Base-by-base conservation (phyloP, 2,113 vertebrate genomes). In the Coryphaenoides rupestris region DNA sequence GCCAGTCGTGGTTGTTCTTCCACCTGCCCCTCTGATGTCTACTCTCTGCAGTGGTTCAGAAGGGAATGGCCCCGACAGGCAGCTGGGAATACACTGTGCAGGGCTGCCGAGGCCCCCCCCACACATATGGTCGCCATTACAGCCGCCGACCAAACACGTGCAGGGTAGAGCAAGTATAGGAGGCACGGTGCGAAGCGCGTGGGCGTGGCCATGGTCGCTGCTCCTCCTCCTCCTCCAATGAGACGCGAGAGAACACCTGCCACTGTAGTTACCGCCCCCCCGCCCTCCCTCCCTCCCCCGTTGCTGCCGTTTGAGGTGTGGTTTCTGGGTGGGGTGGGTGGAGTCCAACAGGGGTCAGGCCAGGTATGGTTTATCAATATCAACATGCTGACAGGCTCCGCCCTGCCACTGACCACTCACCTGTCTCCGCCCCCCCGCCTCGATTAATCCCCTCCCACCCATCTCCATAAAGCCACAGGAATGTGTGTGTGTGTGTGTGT, bases 41-140 rank as follows among this genome's bases (percentile, higher is more conserved):
- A 4, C 13, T 50, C 47, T 50, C 17, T 5, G 5, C 65, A 60
- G 28, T 73, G 49, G 59, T 58, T 64, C 57, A 61, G 56, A n/a
- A n/a, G n/a, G n/a, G n/a, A n/a, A 53, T 21, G 19, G 55, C 68
- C 66, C 59, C 24, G 45, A 10, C 49, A n/a, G n/a, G n/a, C 49
- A 61, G 61, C 60, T 63, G 54, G 66, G 65, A 70, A 75, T 68
- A 75, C 33, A 40, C 13, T 40, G 33, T 40, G 33, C 33, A 10
- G 13, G 13, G 68, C 60, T 59, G n/a, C n/a, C n/a, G n/a, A n/a
- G n/a, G n/a, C n/a, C n/a, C n/a, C n/a, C n/a, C n/a, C n/a, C n/a
- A n/a, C 16, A 10, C 46, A 24, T 76, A 57, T 66, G 68, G 68
- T 46, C 47, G 69, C 55, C 69, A 62, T 62, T 78, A 55, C 33